Evolutionary conservation across 53 echinoderm and acorn worm species (phyloP).

Genomic region (Crossaster papposus): DNA sequence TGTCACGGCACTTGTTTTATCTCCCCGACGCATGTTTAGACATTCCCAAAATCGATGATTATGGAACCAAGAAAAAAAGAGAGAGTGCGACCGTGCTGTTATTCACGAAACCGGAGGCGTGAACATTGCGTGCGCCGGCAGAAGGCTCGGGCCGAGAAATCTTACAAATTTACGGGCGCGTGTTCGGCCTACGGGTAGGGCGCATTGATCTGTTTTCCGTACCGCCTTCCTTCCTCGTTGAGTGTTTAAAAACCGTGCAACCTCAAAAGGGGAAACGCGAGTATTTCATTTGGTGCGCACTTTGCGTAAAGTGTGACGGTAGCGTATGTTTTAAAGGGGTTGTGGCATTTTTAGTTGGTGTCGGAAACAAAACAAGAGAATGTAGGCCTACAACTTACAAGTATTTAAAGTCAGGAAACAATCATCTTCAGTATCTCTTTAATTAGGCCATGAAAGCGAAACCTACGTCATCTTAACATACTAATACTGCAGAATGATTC

Average conservation of each 20-base stretch:
- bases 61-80: constrained; percentile 23
- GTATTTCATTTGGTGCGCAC: background rate
- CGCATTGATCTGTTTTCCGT: background rate
- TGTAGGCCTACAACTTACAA: too few species aligned
- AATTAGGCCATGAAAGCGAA: too few species aligned
- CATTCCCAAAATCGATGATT: constrained; percentile 27
- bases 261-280: background rate
- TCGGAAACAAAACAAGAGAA: background rate
- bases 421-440: background rate
- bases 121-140: background rate
- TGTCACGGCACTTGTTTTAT: constrained; percentile 17
- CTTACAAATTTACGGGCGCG: constrained; percentile 20
- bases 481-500: background rate
- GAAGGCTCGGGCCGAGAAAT: constrained; percentile 2
- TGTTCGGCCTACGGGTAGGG: constrained; percentile 8
- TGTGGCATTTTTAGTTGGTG: background rate
- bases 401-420: background rate
- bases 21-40: background rate
- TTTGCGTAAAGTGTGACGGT: background rate
- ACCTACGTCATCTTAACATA: too few species aligned
- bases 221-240: background rate
- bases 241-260: background rate
- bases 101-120: background rate
- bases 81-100: background rate
- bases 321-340: background rate